These are phyloP conservation scores for Apus apus DNA, from an alignment of 2,113 vertebrate genomes.

Conservation along the genomic window DNA sequence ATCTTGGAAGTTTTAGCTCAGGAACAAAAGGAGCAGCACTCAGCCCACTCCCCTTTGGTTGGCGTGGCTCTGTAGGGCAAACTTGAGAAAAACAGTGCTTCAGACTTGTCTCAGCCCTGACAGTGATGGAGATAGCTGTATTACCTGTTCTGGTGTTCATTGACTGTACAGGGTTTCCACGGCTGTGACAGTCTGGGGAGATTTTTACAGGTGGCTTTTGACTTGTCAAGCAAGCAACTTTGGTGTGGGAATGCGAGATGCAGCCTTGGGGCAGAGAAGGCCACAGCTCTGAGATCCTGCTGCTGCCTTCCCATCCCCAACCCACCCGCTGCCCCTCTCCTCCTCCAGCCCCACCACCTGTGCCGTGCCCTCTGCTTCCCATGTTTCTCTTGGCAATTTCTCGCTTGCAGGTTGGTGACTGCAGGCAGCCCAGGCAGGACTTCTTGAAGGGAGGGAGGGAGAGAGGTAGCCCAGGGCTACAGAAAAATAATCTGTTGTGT, in stretches of 20 bases:
- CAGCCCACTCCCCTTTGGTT: conserved; percentile 1
- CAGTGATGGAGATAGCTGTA: background rate
- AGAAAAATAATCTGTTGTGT: background rate
- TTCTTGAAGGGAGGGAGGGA: background rate
- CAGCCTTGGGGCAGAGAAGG: background rate
- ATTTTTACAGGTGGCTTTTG: background rate
- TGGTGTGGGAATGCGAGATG: background rate
- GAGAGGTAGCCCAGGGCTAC: background rate
- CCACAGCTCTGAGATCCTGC: background rate
- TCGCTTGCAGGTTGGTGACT: background rate
- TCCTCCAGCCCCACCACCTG: rapidly evolving
- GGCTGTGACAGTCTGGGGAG: background rate
- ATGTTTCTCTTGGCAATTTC: background rate
- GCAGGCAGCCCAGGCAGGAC: background rate
- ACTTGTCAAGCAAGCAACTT: background rate
- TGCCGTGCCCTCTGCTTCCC: background rate
- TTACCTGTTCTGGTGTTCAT: background rate
- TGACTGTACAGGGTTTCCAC: background rate
- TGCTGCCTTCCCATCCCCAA: background rate
- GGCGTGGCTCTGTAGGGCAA: background rate
- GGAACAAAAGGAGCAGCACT: conserved; percentile 38
- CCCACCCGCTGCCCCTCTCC: rapidly evolving
- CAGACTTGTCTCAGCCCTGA: background rate
- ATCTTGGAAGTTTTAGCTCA: conserved; percentile 18
- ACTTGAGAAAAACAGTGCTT: background rate